These are phyloP conservation scores for Phrynocephalus guinanensis DNA, from an alignment of 2,797 vertebrate species.

Conservation along the genomic window DNA sequence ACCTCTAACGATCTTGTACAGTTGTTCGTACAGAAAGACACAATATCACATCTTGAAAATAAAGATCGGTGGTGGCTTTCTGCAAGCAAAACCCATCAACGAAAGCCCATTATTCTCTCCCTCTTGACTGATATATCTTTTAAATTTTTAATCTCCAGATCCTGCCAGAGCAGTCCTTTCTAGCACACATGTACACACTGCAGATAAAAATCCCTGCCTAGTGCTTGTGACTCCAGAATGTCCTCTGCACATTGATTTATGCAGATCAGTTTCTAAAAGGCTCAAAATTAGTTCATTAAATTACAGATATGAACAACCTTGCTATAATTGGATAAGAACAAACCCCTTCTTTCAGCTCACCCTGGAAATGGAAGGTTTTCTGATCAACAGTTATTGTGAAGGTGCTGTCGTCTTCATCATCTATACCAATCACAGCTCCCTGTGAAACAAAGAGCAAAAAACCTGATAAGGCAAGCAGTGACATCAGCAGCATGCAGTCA, in stretches of 20 bases:
- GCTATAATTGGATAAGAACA: conserved; percentile 66
- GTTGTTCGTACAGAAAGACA: conserved; percentile 73
- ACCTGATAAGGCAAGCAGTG: conserved; percentile 85
- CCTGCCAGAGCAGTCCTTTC: conserved; percentile 74
- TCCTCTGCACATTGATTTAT: conserved; percentile 73
- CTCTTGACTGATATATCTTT: conserved; percentile 75
- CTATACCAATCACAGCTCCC: conserved; percentile 99
- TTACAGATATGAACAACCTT: conserved; percentile 45
- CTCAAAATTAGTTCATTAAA: conserved; percentile 75
- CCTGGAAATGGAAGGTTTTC: conserved; percentile 99
- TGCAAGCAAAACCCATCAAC: conserved; percentile 72
- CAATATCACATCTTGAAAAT: conserved; percentile 70
- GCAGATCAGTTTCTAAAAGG: conserved; percentile 74
- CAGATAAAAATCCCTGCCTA: conserved; percentile 79
- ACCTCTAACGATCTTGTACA: conserved; percentile 72
- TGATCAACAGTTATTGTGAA: conserved; percentile 99
- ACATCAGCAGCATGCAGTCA: conserved; percentile 87
- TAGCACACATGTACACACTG: conserved; percentile 77
- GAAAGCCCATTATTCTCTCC: conserved; percentile 75
- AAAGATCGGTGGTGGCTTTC: conserved; percentile 67
- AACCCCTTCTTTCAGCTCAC: conserved; percentile 86
- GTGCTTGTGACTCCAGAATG: conserved; percentile 77
- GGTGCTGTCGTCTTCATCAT: conserved; percentile 99
- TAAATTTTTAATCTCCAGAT: conserved; percentile 79
- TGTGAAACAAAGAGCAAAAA: conserved; percentile 87